Base-by-base conservation (phyloP, 2,888 invertebrate species). In the Dicyrtoma fusca region DNA sequence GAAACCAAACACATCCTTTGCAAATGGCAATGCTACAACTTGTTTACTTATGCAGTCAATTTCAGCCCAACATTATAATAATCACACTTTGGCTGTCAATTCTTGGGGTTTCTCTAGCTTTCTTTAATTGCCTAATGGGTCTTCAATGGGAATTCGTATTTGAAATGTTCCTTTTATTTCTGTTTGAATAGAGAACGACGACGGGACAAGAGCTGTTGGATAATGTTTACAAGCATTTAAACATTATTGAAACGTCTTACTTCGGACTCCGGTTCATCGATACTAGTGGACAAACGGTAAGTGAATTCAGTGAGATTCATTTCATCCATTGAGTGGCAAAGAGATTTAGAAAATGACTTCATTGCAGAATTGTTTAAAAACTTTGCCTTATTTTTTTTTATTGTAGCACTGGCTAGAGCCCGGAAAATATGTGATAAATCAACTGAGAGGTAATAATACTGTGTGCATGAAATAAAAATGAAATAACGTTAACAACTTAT, bases 211-310 rank as follows among this genome's bases (percentile, higher is more conserved):
- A 91, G 79, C 85, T 97, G 79, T 85, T 97, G 83, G 96, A 97
- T 84, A 91, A 94, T 80, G 95, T 96, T 65, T 96, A 94, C 85
- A 89, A 92, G 81, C 94, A 96, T 84, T 87, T 97, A 81, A 96
- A 97, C 86, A 88, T 97, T 73, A 86, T 96, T 83, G 97, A 97
- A 86, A 96, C 96, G 66, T 94, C 95, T 77, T 97, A 97, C 85
- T 97, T 97, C 84, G 97, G 97, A 66, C 88, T 97, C 63, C 89
- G 97, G 77, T 97, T 92, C 84, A 88, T 97, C 75, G 96, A 97
- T 84, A 89, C 91, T 82, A 92, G 94, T 81, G 95, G 92, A 83
- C 97, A 97, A 87, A 92, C 96, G 86, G 95, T 95, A 87, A 89
- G 8, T 34, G 34, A 34, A 34, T 34, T 34, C 34, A 34, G 34